These are phyloP conservation scores for Antheraea mylitta DNA, from an alignment of 1,140 invertebrate species.

Conservation along the genomic window DNA sequence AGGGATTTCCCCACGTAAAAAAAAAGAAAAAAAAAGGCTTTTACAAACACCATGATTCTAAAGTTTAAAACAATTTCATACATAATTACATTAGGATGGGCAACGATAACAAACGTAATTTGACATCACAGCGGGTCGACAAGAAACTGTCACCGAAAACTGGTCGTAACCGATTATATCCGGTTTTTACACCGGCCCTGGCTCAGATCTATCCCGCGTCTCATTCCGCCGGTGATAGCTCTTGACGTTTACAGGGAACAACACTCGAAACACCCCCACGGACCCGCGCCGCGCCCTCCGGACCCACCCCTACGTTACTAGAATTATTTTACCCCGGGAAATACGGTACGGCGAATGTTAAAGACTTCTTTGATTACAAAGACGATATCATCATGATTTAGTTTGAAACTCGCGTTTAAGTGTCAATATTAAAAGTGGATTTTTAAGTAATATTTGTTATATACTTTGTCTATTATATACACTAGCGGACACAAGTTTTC, in stretches of 20 bases:
- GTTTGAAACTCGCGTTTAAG: too few relatives aligned
- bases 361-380: too few relatives aligned
- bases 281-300: constrained; percentile 14
- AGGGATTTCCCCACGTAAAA: too few relatives aligned
- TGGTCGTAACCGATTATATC: constrained; percentile 22
- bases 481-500: too few relatives aligned
- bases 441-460: too few relatives aligned
- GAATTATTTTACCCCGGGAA: constrained; percentile 19
- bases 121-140: constrained; percentile 8
- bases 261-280: constrained; percentile 40
- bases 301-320: constrained; percentile 16
- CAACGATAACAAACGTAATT: background rate
- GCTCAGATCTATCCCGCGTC: constrained; percentile 43
- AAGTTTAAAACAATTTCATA: background rate
- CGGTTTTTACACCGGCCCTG: constrained; percentile 24
- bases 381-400: too few relatives aligned
- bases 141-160: constrained; percentile 17
- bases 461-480: too few relatives aligned
- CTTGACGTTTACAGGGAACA: constrained; percentile 64
- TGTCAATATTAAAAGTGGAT: too few relatives aligned
- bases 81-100: background rate
- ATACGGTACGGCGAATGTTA: background rate
- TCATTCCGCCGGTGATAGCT: constrained; percentile 50
- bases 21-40: too few relatives aligned
- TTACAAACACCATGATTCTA: background rate